Percentiles rank a stretch among this genome's conserved stretches.
These are phyloP conservation scores for Calliopum simillimum DNA, from an alignment of 2,888 invertebrate genomes.

Conservation along the genomic window DNA sequence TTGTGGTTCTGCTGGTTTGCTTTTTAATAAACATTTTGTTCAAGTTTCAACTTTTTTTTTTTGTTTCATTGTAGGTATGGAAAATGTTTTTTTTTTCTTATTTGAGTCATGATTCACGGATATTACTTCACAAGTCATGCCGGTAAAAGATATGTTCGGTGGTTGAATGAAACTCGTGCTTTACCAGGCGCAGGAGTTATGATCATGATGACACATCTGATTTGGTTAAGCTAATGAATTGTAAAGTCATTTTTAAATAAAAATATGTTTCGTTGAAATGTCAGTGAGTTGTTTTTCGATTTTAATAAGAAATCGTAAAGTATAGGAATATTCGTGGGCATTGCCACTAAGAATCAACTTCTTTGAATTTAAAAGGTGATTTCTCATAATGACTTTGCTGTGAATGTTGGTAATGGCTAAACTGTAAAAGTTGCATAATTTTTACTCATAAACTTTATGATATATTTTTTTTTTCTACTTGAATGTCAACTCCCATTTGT, in stretches of 20 bases:
- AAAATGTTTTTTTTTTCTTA: neutral
- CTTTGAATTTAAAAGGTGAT: too few species aligned
- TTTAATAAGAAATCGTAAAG: too few species aligned
- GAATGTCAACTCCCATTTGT: slow-evolving; percentile 28
- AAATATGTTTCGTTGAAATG: too few species aligned
- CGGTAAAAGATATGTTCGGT: neutral
- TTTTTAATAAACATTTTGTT: slow-evolving; percentile 5
- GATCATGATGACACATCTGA: neutral
- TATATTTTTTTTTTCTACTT: neutral
- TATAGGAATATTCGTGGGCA: too few species aligned
- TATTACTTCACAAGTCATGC: slow-evolving; percentile 16
- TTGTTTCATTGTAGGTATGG: neutral
- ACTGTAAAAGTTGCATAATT: too few species aligned
- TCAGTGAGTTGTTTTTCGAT: too few species aligned
- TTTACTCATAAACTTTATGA: neutral
- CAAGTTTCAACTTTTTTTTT: slow-evolving; percentile 4
- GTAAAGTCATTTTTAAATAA: too few species aligned
- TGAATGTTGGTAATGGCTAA: too few species aligned
- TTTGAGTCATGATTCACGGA: slow-evolving; percentile 35
- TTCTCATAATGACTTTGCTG: too few species aligned
- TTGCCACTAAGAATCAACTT: too few species aligned
- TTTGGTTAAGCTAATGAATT: slow-evolving; percentile 3
- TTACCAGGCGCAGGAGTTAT: neutral
- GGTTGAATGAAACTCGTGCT: slow-evolving; percentile 5
- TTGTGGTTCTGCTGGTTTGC: neutral